These are phyloP conservation scores for Eupithecia tripunctaria DNA, from an alignment of 2,888 invertebrate genomes.

Conservation along the genomic window DNA sequence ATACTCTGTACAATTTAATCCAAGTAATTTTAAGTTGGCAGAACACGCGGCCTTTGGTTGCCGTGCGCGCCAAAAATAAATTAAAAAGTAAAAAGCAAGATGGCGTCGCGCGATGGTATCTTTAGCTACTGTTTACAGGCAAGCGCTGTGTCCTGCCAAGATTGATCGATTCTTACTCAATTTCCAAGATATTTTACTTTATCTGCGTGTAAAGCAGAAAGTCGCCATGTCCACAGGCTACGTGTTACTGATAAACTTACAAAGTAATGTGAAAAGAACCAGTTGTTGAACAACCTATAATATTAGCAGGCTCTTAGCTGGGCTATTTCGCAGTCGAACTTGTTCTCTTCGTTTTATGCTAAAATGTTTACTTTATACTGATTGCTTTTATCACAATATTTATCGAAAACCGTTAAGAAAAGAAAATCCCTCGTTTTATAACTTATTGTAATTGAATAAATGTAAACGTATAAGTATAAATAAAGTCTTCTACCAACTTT, in stretches of 20 bases:
- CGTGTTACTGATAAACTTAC: slow-evolving; percentile 11
- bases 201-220: not conserved
- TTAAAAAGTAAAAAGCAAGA: slow-evolving; percentile 48
- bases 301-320: not conserved
- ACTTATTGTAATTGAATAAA: not conserved
- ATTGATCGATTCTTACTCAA: slow-evolving; percentile 44
- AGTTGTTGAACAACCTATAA: slow-evolving; percentile 1
- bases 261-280: slow-evolving; percentile 8
- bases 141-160: slow-evolving; percentile 42
- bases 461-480: not conserved
- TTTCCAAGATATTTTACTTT: slow-evolving; percentile 21
- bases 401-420: not conserved
- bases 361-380: slow-evolving; percentile 2
- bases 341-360: not conserved
- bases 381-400: not conserved
- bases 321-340: not conserved
- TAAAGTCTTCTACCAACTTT: not conserved
- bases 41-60: slow-evolving; percentile 39
- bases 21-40: slow-evolving; percentile 48
- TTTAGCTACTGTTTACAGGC: slow-evolving; percentile 65
- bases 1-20: slow-evolving; percentile 49
- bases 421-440: not conserved
- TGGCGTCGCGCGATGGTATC: slow-evolving; percentile 53
- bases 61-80: slow-evolving; percentile 47
- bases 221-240: not conserved